phyloP scores from a whole-genome alignment of 2,113 vertebrate species.

The Gracilinanus agilis region DNA sequence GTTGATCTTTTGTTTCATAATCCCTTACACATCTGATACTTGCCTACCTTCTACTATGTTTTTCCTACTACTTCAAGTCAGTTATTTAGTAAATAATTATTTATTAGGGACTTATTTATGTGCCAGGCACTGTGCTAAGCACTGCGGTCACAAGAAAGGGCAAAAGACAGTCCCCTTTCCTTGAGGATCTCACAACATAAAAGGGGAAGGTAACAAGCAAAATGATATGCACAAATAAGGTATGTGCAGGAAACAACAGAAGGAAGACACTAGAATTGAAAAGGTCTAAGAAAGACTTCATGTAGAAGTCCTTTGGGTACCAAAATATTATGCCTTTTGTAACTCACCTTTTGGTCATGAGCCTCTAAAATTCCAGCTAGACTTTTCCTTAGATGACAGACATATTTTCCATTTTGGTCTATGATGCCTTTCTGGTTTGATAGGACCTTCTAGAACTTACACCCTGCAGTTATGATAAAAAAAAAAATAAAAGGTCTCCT shows the following conservation, averaged over 20 bases:
- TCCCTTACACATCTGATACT: no score
- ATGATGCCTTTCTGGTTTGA: neutral
- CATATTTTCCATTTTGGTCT: neutral
- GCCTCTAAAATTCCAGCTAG: neutral
- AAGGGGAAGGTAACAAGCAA: neutral
- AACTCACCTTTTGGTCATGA: neutral
- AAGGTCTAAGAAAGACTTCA: neutral
- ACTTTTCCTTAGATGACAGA: neutral
- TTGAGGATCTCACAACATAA: neutral
- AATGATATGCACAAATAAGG: neutral
- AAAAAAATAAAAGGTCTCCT: neutral
- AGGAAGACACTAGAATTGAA: neutral
- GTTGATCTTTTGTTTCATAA: no score
- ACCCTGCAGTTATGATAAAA: neutral
- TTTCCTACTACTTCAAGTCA: no score
- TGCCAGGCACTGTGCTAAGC: no score
- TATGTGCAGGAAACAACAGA: neutral
- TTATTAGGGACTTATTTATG: accelerated
- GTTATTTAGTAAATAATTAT: neutral
- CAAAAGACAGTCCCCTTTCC: neutral
- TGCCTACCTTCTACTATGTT: no score
- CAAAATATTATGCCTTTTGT: neutral
- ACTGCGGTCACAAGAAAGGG: neutral
- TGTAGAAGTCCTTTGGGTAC: neutral
- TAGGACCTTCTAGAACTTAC: neutral